Evolutionary conservation across 1,140 invertebrate species (phyloP), one percentile per base, ranked within the genome.

Genomic region (Nebria ingens): DNA sequence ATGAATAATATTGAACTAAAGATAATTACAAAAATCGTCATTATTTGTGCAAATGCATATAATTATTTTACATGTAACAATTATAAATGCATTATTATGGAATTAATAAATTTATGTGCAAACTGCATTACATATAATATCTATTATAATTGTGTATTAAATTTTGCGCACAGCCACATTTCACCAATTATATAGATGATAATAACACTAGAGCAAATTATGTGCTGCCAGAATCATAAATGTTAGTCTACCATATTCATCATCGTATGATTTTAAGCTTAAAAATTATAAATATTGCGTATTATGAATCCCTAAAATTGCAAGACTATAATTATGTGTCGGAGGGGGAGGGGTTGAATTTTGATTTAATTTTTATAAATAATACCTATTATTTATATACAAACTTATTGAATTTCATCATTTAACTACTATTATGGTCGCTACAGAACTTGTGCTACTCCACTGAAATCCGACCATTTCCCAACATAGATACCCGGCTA

Each of bases 121-220:
- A 45, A 45, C 15, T 11, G 40, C 40, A 45, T 12, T 45, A 45
- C 40, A 45, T 17, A 45, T 4, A 29, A 29, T 29, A 17, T 34
- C 6, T 34, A 34, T 34, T 34, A 17, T 45, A 12, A 12, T 45
- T 6, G 3, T 12, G 40, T 45, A 6, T 45, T 45, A 11, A 45
- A 45, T 12, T 11, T 45, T 45, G 40, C 40, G 40, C 40, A 45
- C 40, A 45, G 40, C 40, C 40, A 45, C 40, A 45, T 45, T 45
- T 45, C 15, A 45, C 40, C 40, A 45, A 9, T 12, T 45, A 45
- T 17, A 45, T 45, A 45, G 6, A 45, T n/a, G n/a, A n/a, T n/a
- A n/a, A n/a, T 34, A 45, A 6, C 40, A 45, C 17, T 45, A 17
- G 40, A 45, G 40, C 40, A 45, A 45, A 45, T n/a, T 45, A 17